Conservation (phyloP, 1,140 invertebrate genomes). For the Agrypnia vestita region DNA sequence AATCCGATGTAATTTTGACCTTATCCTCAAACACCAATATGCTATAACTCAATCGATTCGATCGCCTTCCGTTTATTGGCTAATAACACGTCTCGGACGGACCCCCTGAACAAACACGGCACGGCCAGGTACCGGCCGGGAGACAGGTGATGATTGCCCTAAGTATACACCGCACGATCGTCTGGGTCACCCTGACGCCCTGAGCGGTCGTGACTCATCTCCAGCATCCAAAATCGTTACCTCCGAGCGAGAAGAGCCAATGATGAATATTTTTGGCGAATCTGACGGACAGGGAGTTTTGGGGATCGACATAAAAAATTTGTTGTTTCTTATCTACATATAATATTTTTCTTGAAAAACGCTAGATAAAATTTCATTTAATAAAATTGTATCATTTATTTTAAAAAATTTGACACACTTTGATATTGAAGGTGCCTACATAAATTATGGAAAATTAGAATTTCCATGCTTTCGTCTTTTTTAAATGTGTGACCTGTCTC, state of each 20-base stretch:
- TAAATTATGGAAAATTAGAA: too few relatives aligned
- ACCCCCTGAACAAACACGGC: conserved; percentile 1
- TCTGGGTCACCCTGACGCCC: neutral
- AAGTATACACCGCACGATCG: conserved; percentile 7
- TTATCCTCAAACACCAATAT: neutral
- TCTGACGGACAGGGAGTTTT: too few relatives aligned
- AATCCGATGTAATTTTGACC: neutral
- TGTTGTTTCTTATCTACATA: too few relatives aligned
- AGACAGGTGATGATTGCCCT: conserved; percentile 31
- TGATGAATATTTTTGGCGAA: too few relatives aligned
- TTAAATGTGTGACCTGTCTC: too few relatives aligned
- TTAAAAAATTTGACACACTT: too few relatives aligned
- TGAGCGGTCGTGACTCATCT: conserved; percentile 13
- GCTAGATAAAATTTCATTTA: too few relatives aligned
- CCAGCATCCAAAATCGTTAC: conserved; percentile 7
- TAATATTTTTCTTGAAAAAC: too few relatives aligned
- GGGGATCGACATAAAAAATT: too few relatives aligned
- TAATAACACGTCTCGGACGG: conserved; percentile 16
- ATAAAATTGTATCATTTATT: too few relatives aligned
- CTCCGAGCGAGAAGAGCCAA: neutral
- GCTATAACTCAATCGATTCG: conserved; percentile 23
- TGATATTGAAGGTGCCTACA: too few relatives aligned
- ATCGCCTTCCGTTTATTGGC: conserved; percentile 11
- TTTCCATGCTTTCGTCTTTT: too few relatives aligned
- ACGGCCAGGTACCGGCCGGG: neutral